A percentile compares a stretch with the other conserved stretches of the same genome.
Conservation (phyloP, 2,797 vertebrate species). For the Xenopus petersii region DNA sequence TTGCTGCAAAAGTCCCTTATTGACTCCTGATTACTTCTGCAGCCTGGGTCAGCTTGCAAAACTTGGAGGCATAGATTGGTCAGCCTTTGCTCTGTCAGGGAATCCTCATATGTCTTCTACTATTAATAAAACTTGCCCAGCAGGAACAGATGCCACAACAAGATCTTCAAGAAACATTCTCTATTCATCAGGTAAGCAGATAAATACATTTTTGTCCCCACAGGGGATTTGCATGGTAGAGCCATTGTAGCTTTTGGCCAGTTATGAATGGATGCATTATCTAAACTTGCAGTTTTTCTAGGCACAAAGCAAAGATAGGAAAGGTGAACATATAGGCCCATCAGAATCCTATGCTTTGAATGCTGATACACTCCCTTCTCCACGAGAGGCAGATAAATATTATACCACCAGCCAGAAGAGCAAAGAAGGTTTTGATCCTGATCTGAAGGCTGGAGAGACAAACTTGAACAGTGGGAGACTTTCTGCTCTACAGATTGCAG, state of each 20-base stretch:
- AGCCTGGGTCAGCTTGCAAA: conserved; percentile 86
- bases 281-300: conserved; percentile 25
- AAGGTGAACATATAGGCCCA: conserved; percentile 45
- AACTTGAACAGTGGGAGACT: conserved; percentile 52
- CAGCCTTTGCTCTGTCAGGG: conserved; percentile 78
- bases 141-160: conserved; percentile 61
- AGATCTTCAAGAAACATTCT: conserved; percentile 48
- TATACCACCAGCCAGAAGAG: conserved; percentile 44
- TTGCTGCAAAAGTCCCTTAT: too few relatives aligned
- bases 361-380: conserved; percentile 44
- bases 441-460: conserved; percentile 52
- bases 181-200: conserved; percentile 62
- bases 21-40: conserved; percentile 15
- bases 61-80: conserved; percentile 84
- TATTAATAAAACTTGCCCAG: conserved; percentile 50
- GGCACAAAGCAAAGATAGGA: conserved; percentile 51
- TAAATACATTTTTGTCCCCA: too few relatives aligned
- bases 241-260: too few relatives aligned
- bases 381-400: conserved; percentile 47
- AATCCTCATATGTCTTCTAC: conserved; percentile 80
- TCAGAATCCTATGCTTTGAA: conserved; percentile 46
- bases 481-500: conserved; percentile 51
- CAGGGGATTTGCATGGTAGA: too few relatives aligned
- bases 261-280: too few relatives aligned
- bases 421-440: conserved; percentile 45